Base-by-base conservation (phyloP, 1,140 invertebrate species). In the Drosophila nigrodunni region DNA sequence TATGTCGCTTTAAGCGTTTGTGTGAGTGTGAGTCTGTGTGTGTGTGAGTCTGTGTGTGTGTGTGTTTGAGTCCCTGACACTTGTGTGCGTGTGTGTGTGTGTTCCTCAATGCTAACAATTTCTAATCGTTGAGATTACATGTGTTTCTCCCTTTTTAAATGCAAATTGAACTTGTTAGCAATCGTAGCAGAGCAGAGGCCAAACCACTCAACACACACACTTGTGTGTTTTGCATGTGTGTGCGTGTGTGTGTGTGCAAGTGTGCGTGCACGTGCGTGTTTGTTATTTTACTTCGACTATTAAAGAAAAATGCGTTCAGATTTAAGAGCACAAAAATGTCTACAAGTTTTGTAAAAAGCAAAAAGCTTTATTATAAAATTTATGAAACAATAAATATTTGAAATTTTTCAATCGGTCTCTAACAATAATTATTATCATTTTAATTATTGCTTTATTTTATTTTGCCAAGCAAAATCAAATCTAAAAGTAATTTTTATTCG, bases 141-240 rank as follows among this genome's bases (percentile, higher is more conserved):
- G 83, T 87, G 83, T 87, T 88, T 80, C 77, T 88, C 58, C 76
- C 80, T 88, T 87, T 86, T 87, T 83, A 88, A 87, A 87, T 87
- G 83, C 83, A 87, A 88, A 87, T 87, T 88, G 80, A 88, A 87
- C 83, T 88, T 87, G 83, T 87, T 83, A 88, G 80, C 77, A 83
- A 65, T 61, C 77, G 77, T 73, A 71, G 72, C 74, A 62, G 66
- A 74, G 43, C 71, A 77, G 52, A 71, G 73, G 79, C 77, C 79
- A 81, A 79, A 77, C 62, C 77, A 79, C 68, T 79, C 64, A 81
- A 44, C 59, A 74, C 37, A 47, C 57, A 61, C 60, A 54, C 39
- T 10, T 7, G 52, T 7, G 49, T 30, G n/a, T 37, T 10, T 8
- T 13, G 15, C 30, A 39, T 11, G 1, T 15, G 7, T n/a, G 5